phyloP scores from a whole-genome alignment of 1,140 invertebrate genomes.

The Stegodyphus dumicola region DNA sequence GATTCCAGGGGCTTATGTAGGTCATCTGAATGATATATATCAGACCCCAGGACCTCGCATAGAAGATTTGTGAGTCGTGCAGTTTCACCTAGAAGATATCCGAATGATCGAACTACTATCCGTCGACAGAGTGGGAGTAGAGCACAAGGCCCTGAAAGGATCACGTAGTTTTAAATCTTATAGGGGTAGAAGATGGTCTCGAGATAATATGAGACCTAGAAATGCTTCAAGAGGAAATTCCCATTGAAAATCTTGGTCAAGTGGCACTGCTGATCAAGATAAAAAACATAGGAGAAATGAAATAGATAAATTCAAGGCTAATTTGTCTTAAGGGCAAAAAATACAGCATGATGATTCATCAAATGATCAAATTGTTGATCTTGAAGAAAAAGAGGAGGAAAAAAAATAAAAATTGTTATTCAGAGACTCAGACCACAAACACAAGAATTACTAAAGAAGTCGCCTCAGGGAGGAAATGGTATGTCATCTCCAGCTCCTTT shows the following conservation, averaged over 20 bases:
- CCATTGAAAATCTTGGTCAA: conserved; percentile 65
- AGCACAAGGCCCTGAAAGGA: conserved; percentile 17
- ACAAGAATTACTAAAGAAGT: no score
- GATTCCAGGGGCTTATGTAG: conserved; percentile 1
- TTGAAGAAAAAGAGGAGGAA: no score
- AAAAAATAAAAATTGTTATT: no score
- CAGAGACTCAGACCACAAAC: no score
- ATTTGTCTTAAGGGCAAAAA: conserved; percentile 81
- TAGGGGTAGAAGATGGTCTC: conserved; percentile 20
- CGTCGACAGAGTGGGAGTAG: neutral
- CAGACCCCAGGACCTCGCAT: neutral
- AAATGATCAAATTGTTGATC: no score
- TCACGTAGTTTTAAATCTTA: conserved; percentile 9
- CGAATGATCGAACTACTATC: neutral
- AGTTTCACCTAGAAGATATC: conserved; percentile 3
- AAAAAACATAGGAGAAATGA: conserved; percentile 69
- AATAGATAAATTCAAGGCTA: conserved; percentile 81
- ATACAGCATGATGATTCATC: conserved; percentile 70
- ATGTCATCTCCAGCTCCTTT: no score
- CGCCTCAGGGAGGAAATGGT: no score
- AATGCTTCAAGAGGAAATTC: conserved; percentile 64
- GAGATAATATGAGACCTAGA: conserved; percentile 6
- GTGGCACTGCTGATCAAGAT: conserved; percentile 62
- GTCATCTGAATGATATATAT: neutral
- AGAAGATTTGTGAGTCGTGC: neutral